Percentiles rank a stretch among this genome's conserved stretches.
phyloP scores from a whole-genome alignment of 2,113 vertebrate genomes.

The Atrichornis clamosus region DNA sequence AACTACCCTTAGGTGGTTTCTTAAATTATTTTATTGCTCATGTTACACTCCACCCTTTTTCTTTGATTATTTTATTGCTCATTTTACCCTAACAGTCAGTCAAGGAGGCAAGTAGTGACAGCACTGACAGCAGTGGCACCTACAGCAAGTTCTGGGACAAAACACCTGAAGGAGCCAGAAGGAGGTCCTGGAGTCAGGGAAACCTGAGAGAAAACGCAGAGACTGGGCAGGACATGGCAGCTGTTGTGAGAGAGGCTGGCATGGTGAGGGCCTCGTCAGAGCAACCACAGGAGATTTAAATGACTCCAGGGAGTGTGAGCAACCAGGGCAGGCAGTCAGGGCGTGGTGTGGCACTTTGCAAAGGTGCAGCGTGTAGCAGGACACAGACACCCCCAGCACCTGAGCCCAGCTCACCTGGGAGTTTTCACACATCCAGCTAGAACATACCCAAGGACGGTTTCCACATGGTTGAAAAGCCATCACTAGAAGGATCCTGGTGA shows the following conservation, averaged over 20 bases:
- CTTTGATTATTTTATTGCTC: no score
- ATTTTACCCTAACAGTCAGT: no score
- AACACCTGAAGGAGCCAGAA: not conserved
- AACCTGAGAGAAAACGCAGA: not conserved
- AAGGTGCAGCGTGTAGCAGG: not conserved
- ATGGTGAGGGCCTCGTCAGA: not conserved
- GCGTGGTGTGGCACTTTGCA: no score
- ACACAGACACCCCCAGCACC: not conserved
- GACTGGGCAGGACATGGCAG: not conserved
- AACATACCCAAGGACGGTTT: not conserved
- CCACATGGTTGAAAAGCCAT: not conserved
- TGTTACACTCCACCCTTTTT: not conserved
- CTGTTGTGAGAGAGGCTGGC: accelerated
- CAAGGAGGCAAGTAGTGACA: accelerated
- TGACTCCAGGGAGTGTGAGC: not conserved
- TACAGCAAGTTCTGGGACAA: not conserved
- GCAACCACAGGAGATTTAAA: accelerated
- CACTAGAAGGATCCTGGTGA: accelerated
- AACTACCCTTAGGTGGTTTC: accelerated
- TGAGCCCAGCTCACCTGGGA: not conserved
- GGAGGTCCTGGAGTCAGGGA: not conserved
- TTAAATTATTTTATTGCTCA: not conserved
- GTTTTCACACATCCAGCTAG: not conserved
- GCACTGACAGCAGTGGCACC: accelerated
- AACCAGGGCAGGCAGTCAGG: accelerated